phyloP scores from a whole-genome alignment of 2,113 vertebrate species.

The Vicugna pacos region DNA sequence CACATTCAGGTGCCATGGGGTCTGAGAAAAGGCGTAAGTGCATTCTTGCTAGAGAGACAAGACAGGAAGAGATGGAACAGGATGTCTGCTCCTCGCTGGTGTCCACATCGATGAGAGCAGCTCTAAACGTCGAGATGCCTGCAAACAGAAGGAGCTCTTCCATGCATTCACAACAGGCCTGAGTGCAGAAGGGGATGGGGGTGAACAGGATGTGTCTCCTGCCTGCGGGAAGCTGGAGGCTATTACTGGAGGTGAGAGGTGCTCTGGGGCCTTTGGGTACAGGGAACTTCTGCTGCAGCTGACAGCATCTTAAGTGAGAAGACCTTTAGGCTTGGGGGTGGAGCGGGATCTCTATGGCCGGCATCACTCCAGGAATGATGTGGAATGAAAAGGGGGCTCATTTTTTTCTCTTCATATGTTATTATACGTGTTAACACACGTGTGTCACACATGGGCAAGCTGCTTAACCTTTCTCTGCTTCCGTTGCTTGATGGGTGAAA shows the following conservation, averaged over 20 bases:
- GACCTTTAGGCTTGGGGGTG: not conserved
- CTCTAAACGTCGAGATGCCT: not conserved
- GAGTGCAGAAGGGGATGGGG: not conserved
- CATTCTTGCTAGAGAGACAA: not conserved
- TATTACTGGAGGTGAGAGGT: not conserved
- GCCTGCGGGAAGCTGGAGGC: not conserved
- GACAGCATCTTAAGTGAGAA: not conserved
- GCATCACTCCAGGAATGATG: not conserved
- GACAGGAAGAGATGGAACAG: not conserved
- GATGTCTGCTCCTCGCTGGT: not conserved
- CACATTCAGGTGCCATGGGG: not conserved
- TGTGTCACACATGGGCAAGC: not conserved
- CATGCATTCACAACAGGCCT: not conserved
- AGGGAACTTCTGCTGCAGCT: not conserved
- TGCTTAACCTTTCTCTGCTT: not conserved
- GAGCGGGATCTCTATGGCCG: not conserved
- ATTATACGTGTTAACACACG: not conserved
- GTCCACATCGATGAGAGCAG: not conserved
- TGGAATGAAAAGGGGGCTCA: not conserved
- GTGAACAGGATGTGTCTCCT: fast-evolving
- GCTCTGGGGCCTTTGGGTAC: too few relatives aligned
- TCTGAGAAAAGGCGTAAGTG: not conserved
- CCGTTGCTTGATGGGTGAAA: not conserved
- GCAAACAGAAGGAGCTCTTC: not conserved
- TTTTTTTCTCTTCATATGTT: not conserved